phyloP scores from a whole-genome alignment of 2,113 vertebrate species.

The Halcyon malimbica region DNA sequence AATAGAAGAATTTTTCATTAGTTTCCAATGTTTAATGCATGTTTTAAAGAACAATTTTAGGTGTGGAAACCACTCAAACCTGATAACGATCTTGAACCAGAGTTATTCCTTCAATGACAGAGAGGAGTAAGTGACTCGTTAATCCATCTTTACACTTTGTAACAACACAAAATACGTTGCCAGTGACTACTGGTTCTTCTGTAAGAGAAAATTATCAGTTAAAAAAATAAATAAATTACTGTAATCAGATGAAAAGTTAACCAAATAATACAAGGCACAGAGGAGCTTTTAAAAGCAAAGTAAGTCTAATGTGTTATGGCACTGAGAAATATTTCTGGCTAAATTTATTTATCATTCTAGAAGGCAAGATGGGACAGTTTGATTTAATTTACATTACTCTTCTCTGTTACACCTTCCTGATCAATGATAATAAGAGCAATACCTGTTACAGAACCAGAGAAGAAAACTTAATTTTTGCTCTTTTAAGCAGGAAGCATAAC shows the following conservation, averaged over 20 bases:
- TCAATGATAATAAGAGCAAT: neutral
- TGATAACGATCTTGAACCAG: conserved; percentile 38
- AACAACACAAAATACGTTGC: conserved; percentile 37
- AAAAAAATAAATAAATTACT: neutral
- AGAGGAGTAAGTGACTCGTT: neutral
- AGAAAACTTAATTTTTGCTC: neutral
- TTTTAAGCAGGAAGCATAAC: neutral
- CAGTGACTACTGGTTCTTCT: conserved; percentile 40
- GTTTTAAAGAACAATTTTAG: neutral
- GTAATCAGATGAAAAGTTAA: neutral
- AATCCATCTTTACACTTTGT: conserved; percentile 17
- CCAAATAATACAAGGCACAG: neutral
- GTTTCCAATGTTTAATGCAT: neutral
- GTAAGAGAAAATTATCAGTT: neutral
- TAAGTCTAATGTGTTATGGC: neutral
- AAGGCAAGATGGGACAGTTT: neutral
- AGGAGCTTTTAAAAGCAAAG: neutral
- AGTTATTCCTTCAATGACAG: conserved; percentile 28
- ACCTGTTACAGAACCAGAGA: neutral
- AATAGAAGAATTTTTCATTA: neutral
- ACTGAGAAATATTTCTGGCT: neutral
- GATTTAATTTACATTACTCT: neutral
- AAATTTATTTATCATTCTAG: neutral
- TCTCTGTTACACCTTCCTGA: neutral
- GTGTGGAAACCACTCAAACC: conserved; percentile 50